Base-by-base conservation (phyloP, 1,140 invertebrate species). In the Hesperophylax magnus region DNA sequence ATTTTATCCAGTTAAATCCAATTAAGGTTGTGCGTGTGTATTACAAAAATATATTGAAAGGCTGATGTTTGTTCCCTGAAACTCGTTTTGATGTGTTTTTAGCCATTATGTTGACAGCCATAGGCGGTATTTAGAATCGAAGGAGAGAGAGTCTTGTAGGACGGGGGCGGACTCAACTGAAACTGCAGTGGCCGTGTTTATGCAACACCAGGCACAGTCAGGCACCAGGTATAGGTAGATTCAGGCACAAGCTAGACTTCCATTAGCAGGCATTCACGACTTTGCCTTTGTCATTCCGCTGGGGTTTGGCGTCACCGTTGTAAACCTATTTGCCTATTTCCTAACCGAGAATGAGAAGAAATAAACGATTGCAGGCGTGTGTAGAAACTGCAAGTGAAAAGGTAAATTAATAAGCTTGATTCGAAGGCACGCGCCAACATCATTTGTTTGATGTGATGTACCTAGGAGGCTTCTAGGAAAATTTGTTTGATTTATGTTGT, bases 241-340 rank as follows among this genome's bases (percentile, higher is more conserved):
- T 47, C 9, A 47, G 39, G 39, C 39, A 47, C 39, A 9, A 47
- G 39, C 9, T 3, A 47, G 39, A 47, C 11, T 1, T 47, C 39
- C 65, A 80, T 80, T 75, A 80, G 22, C 17, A 67, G 78, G 75
- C 69, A 65, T 80, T 80, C 78, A 80, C 78, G 78, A 80, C 71
- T 80, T 58, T 53, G 18, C 71, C 34, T 80, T 80, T 71, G 78
- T 80, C 78, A 80, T 75, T 80, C 71, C 34, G 20, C 18, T 61
- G 67, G 61, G 67, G 61, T 79, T 71, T 72, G 20, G 56, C 69
- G 78, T 72, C 54, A 79, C n/a, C 60, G 20, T 65, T 31, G 17
- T 24, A 61, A 34, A 47, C 39, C 60, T 27, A 69, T 78, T 53
- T 61, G 11, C 47, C 60, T 60, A 63, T 63, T 78, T 24, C 58